Conservation (phyloP, 2,113 vertebrate genomes). For the Nibea albiflora region DNA sequence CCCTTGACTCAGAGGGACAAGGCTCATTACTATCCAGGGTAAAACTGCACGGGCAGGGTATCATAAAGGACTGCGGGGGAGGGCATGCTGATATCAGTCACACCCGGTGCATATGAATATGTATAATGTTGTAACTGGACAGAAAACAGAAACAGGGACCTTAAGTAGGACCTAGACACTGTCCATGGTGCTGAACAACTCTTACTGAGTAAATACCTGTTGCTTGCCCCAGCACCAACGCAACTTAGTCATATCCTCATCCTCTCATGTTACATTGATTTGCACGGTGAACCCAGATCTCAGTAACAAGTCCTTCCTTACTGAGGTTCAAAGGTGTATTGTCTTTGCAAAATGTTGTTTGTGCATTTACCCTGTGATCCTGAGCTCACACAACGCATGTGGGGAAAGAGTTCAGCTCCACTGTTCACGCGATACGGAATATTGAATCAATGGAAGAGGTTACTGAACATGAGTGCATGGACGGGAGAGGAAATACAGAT, state of each 20-base stretch:
- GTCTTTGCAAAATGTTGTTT: not conserved
- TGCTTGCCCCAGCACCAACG: not conserved
- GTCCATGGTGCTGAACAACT: conserved; percentile 8
- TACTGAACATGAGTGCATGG: not conserved
- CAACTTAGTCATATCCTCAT: not conserved
- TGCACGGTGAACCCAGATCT: not conserved
- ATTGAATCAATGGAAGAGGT: not conserved
- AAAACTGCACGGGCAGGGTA: not conserved
- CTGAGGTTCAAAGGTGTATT: not conserved
- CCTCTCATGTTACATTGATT: not conserved
- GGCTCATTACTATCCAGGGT: conserved; percentile 22
- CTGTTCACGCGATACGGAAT: not conserved
- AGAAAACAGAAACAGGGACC: not conserved
- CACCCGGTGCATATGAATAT: not conserved
- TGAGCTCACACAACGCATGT: not conserved
- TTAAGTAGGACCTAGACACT: not conserved
- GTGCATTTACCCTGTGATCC: not conserved
- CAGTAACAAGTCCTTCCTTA: not conserved
- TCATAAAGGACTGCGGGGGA: not conserved
- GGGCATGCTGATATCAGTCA: not conserved
- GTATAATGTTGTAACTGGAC: not conserved
- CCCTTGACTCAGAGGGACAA: conserved; percentile 13
- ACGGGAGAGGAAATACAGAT: conserved; percentile 12
- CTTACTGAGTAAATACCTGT: not conserved
- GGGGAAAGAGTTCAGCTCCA: not conserved